Percentiles rank a stretch among this genome's conserved stretches.
phyloP scores from a whole-genome alignment of 2,888 invertebrate species.

The Athetis lepigone region DNA sequence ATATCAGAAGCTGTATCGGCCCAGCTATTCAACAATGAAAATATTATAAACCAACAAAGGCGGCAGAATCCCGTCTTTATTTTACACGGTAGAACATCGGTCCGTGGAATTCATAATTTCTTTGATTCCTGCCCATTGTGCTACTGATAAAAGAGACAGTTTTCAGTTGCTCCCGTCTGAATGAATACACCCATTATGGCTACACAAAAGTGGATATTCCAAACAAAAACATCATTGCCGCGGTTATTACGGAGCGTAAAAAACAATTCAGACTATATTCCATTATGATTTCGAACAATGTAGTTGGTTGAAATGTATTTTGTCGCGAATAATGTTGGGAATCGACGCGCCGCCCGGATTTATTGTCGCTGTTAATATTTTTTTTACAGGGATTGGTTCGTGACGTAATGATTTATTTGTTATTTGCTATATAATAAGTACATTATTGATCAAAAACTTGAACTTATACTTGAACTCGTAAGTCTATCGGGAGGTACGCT shows the following conservation, averaged over 20 bases:
- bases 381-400: slow-evolving; percentile 52
- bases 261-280: slow-evolving; percentile 83
- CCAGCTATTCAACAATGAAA: slow-evolving; percentile 68
- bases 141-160: slow-evolving; percentile 89
- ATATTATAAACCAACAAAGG: slow-evolving; percentile 71
- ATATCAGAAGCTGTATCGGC: slow-evolving; percentile 57
- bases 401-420: slow-evolving; percentile 52
- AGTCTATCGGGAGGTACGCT: too few relatives aligned
- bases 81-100: slow-evolving; percentile 85
- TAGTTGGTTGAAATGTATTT: slow-evolving; percentile 76
- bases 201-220: slow-evolving; percentile 87
- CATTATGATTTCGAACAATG: slow-evolving; percentile 82
- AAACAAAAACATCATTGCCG: slow-evolving; percentile 86
- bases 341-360: slow-evolving; percentile 64
- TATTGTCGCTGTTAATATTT: slow-evolving; percentile 59
- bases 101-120: slow-evolving; percentile 86
- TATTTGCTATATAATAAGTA: too few relatives aligned
- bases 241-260: slow-evolving; percentile 80
- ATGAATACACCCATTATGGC: slow-evolving; percentile 89
- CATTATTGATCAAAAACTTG: too few relatives aligned
- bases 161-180: slow-evolving; percentile 84
- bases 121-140: slow-evolving; percentile 88
- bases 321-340: slow-evolving; percentile 74
- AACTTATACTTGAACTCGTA: too few relatives aligned
- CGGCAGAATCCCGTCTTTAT: slow-evolving; percentile 72